These are phyloP conservation scores for Anguilla rostrata DNA, from an alignment of 2,113 vertebrate genomes.

Conservation along the genomic window DNA sequence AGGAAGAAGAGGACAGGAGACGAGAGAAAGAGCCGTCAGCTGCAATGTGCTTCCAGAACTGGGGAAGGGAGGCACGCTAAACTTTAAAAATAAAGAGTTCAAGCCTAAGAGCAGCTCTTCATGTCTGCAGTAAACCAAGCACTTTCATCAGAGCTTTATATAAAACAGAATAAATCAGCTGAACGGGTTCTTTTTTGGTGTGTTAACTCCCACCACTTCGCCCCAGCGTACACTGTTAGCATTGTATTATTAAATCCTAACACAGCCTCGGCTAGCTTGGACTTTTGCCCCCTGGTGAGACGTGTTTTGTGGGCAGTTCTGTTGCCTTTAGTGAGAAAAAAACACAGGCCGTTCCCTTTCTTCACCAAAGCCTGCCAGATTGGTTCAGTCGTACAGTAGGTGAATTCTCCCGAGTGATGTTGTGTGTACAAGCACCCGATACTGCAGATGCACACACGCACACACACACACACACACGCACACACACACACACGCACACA, in stretches of 20 bases:
- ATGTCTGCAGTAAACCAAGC: background rate
- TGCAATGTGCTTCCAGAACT: background rate
- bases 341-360: no score
- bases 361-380: no score
- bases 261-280: background rate
- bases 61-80: no score
- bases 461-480: no score
- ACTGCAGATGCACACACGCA: no score
- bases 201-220: background rate
- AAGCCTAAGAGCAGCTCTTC: background rate
- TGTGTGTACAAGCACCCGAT: no score
- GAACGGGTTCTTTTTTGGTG: background rate
- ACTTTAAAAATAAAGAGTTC: background rate
- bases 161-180: background rate
- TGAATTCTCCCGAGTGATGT: no score
- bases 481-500: no score
- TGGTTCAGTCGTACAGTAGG: no score
- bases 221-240: background rate
- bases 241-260: background rate
- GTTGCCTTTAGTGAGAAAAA: no score
- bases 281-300: background rate
- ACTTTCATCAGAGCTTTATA: background rate
- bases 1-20: background rate
- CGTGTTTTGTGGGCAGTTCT: no score
- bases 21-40: background rate